Evolutionary conservation across 2,113 vertebrate species (phyloP).

Genomic region (Semicossyphus pulcher): DNA sequence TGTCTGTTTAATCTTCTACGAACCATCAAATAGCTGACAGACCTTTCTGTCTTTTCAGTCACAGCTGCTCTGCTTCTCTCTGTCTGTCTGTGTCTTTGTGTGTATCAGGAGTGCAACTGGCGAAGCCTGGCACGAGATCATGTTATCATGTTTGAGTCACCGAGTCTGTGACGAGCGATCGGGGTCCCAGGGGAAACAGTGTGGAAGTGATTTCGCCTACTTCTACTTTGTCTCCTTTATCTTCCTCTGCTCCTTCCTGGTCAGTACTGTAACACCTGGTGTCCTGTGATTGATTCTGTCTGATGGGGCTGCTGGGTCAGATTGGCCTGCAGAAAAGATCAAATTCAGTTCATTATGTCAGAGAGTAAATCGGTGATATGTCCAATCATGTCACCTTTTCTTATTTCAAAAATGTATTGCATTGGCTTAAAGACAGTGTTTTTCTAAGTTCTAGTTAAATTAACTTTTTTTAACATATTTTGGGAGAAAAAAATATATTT

Average conservation of each 20-base stretch:
- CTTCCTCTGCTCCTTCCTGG: constrained; percentile 98
- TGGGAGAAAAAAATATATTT: no score
- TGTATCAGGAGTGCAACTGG: constrained; percentile 92
- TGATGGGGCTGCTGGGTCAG: not conserved
- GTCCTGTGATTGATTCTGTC: not conserved
- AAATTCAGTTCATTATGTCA: not conserved
- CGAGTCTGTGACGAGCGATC: constrained; percentile 86
- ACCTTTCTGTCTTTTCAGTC: not conserved
- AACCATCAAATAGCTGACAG: not conserved
- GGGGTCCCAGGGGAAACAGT: constrained; percentile 85
- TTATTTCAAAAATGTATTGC: no score
- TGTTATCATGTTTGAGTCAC: constrained; percentile 92
- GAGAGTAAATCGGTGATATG: not conserved
- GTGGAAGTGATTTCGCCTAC: constrained; percentile 96
- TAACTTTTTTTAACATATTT: no score
- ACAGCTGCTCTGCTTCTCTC: not conserved
- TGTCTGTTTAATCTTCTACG: no score
- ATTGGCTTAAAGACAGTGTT: no score
- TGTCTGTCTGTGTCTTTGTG: constrained; percentile 32
- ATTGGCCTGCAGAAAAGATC: not conserved
- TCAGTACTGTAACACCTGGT: constrained; percentile 77
- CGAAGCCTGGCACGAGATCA: constrained; percentile 98
- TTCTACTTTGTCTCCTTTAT: constrained; percentile 99
- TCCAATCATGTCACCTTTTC: no score
- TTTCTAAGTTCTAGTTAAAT: no score